Conservation (phyloP, 1,140 invertebrate species). For the Liolophura sinensis region DNA sequence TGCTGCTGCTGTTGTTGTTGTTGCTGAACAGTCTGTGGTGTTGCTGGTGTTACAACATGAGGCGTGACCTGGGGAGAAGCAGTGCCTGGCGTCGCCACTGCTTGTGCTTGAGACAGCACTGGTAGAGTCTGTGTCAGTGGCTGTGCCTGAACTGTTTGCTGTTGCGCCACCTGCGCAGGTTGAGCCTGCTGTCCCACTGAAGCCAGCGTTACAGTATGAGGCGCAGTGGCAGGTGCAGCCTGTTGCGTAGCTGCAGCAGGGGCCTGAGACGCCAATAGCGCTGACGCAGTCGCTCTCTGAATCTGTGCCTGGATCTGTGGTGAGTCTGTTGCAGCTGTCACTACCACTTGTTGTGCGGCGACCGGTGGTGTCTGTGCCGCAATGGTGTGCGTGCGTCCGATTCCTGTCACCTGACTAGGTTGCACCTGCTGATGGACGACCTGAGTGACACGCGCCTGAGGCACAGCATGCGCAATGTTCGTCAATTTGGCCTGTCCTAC, state of each 20-base stretch:
- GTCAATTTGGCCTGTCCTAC: conserved; percentile 15
- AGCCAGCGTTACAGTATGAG: conserved; percentile 10
- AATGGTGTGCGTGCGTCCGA: conserved; percentile 1
- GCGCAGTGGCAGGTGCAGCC: conserved; percentile 13
- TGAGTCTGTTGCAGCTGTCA: conserved; percentile 7
- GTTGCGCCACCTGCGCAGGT: background rate
- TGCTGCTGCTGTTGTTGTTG: background rate
- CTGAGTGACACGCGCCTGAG: conserved; percentile 18
- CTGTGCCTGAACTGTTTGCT: conserved; percentile 7
- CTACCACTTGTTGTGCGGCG: conserved; percentile 4
- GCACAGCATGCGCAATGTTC: conserved; percentile 14
- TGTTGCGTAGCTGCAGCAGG: conserved; percentile 7
- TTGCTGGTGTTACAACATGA: too few species aligned
- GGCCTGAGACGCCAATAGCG: conserved; percentile 10
- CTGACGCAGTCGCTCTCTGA: too few species aligned
- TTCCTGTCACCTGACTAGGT: conserved; percentile 26
- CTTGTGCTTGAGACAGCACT: conserved; percentile 9
- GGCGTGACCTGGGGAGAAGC: too few species aligned
- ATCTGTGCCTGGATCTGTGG: background rate
- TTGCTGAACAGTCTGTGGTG: too few species aligned
- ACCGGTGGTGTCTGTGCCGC: conserved; percentile 6
- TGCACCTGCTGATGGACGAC: conserved; percentile 25
- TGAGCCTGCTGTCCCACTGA: conserved; percentile 9
- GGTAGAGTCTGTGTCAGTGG: conserved; percentile 17
- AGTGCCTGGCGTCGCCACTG: conserved; percentile 10